Evolutionary conservation across 64 coral and sea anemone species (phyloP), one percentile per base, ranked within the genome.

Genomic region (Montipora foliosa): DNA sequence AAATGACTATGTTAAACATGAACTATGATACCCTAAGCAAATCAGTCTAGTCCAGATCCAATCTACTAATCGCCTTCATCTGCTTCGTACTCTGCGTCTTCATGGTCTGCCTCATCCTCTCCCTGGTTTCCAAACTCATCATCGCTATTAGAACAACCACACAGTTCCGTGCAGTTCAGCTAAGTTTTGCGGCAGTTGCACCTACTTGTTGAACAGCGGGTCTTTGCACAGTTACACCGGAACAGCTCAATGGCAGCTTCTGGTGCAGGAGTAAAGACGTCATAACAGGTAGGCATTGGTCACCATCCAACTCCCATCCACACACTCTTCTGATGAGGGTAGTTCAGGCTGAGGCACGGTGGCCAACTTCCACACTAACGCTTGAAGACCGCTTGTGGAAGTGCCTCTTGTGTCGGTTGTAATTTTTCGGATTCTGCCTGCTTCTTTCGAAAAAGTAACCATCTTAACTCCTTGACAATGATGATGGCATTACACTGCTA

Each of bases 171-270:
- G 25, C 75, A 89, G 5, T 15, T 67, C 1, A 89, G 52, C 3
- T 75, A 3, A 20, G 88, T 58, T 68, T 90, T 90, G 7, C 7
- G 13, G 76, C 76, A 90, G 11, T 89, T 76, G 74, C 74, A 89
- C 22, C 87, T 29, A 51, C 57, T 67, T 44, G 0, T 80, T 4
- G 77, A 44, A 47, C 77, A 90, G 1, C 57, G 24, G 1, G 1
- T 25, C n/a, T 88, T 88, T 1, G 11, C 3, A 15, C 88, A 79
- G 8, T 47, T 47, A 51, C 88, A 90, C 45, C 13, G 11, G 0
- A 90, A 74, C 51, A 90, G 16, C 6, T 90, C 13, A 1, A 90
- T 78, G 55, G 50, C 12, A 37, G 76, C 88, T 48, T 78, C 16
- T 79, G 58, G 76, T 78, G 80, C 90, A 6, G 79, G 90, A 24